Base-by-base conservation (phyloP, 35 echinoderm and acorn worm genomes). In the Chiridota heheva region DNA sequence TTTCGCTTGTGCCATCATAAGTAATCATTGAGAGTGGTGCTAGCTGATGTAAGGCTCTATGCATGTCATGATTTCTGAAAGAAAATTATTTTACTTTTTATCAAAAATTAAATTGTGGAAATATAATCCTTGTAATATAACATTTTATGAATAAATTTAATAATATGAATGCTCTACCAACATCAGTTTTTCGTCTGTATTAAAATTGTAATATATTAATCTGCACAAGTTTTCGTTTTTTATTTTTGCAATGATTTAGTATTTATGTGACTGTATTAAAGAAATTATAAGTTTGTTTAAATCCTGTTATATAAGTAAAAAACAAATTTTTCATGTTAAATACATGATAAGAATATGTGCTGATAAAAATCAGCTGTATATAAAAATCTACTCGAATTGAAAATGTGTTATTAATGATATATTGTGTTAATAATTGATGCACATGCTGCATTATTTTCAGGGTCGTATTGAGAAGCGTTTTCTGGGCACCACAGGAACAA, bases 1-100 rank as follows among this genome's bases (percentile, higher is more conserved):
- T 49, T 79, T 93, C 61, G 83, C 83, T 22, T 46, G 45, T 36
- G 62, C 63, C 30, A 81, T 93, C 60, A 85, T 93, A 84, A 88
- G 78, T 20, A 63, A 77, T n/a, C n/a, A n/a, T n/a, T n/a, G n/a
- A n/a, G n/a, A n/a, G n/a, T n/a, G n/a, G n/a, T n/a, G n/a, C n/a
- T n/a, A n/a, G n/a, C n/a, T n/a, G n/a, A n/a, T n/a, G 44, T 20
- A 30, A 57, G 24, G 48, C 36, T 43, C 27, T 44, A 24, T 18
- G 22, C 22, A 68, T 18, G 39, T 39, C n/a, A 39, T 27, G n/a
- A 2, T 39, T 26, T 1, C 5, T 26, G 65, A 10, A 34, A n/a
- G 25, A 31, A 31, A 34, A 31, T 2, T 18, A 35, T 7, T 69
- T 36, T 69, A 24, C 15, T 1, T 67, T 67, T 24, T n/a, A n/a